A percentile compares a stretch with the other conserved stretches of the same genome.
These are phyloP conservation scores for Pachyseris speciosa DNA, from an alignment of 64 coral and sea anemone genomes.

Conservation along the genomic window DNA sequence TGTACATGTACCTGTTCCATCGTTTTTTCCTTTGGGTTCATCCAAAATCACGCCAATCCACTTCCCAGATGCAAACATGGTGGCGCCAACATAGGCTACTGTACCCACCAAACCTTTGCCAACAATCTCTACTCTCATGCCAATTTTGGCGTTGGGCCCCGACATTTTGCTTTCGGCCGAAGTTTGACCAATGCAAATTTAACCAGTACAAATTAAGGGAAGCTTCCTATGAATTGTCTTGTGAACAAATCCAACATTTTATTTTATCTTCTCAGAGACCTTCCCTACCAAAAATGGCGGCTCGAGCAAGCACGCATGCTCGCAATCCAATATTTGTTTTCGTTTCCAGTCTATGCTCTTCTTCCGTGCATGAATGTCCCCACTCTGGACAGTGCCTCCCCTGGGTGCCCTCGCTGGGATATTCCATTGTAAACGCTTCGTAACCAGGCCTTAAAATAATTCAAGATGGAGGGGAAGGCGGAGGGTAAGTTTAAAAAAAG, in stretches of 20 bases:
- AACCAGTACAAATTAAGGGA: neutral
- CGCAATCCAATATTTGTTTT: neutral
- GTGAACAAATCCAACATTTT: neutral
- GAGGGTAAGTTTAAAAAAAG: conserved; percentile 5
- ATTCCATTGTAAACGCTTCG: neutral
- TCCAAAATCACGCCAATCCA: conserved; percentile 99
- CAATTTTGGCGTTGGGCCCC: conserved; percentile 63
- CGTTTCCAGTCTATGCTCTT: neutral
- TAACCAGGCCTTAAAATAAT: conserved; percentile 18
- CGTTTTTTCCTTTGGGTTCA: conserved; percentile 95
- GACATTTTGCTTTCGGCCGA: conserved; percentile 65
- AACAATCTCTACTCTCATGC: conserved; percentile 84
- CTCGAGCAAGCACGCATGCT: neutral
- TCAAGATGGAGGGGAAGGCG: conserved; percentile 67
- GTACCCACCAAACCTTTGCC: conserved; percentile 91
- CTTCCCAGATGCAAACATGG: conserved; percentile 95
- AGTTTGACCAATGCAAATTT: neutral
- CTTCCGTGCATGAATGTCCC: no score
- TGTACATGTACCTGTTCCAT: conserved; percentile 83
- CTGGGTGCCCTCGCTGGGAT: neutral
- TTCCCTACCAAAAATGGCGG: conserved; percentile 21
- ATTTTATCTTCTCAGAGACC: neutral
- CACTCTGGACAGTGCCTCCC: no score
- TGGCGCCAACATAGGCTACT: conserved; percentile 94
- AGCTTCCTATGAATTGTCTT: neutral